A percentile compares a stretch with the other conserved stretches of the same genome.
phyloP scores from a whole-genome alignment of 2,113 vertebrate genomes.

The Miniopterus natalensis region DNA sequence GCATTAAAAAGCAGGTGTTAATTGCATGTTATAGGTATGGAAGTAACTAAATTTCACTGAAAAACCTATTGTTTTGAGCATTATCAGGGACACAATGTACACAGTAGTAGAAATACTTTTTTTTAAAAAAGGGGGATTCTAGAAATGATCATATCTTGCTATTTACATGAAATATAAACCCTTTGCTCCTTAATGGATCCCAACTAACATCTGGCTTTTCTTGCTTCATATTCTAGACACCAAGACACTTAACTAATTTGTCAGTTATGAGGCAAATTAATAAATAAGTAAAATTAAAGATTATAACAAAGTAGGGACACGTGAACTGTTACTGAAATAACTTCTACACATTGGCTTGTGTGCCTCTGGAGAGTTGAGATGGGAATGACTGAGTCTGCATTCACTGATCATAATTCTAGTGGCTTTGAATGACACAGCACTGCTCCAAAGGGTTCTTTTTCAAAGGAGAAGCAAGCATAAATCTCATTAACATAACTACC shows the following conservation, averaged over 20 bases:
- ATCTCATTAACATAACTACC: conserved; percentile 8
- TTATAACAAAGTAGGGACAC: neutral
- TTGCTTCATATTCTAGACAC: neutral
- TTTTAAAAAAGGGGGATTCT: neutral
- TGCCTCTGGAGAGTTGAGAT: conserved; percentile 39
- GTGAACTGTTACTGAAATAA: conserved; percentile 53
- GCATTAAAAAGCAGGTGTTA: neutral
- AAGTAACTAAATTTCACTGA: conserved; percentile 4
- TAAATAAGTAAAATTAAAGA: conserved; percentile 52
- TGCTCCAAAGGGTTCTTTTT: neutral
- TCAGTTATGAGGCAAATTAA: conserved; percentile 34
- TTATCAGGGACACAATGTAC: neutral
- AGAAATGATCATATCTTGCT: neutral
- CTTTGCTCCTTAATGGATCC: conserved; percentile 16
- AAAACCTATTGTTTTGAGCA: neutral
- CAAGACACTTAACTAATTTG: neutral
- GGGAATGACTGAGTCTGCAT: neutral
- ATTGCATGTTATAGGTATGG: neutral
- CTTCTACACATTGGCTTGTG: neutral
- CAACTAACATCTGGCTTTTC: conserved; percentile 36
- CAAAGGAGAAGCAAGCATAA: conserved; percentile 35
- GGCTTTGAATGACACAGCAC: neutral
- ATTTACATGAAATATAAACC: neutral
- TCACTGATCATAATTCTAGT: neutral
- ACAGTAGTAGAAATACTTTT: neutral